These are phyloP conservation scores for Eupithecia abbreviata DNA, from an alignment of 2,888 invertebrate genomes.

Conservation along the genomic window DNA sequence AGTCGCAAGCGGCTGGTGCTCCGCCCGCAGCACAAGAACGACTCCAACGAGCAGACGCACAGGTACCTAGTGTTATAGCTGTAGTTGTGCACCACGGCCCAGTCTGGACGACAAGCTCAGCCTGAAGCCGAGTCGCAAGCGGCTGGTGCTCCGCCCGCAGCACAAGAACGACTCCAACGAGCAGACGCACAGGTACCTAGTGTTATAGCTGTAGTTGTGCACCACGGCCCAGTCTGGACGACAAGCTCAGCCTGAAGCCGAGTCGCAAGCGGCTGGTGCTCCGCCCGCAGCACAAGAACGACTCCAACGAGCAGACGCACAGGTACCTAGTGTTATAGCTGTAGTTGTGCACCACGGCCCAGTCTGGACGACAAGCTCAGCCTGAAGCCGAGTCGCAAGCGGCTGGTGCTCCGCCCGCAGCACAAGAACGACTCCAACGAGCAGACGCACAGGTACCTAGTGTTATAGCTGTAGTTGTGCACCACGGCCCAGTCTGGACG, in stretches of 20 bases:
- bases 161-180: slow-evolving; percentile 36
- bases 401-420: slow-evolving; percentile 87
- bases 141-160: slow-evolving; percentile 87
- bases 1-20: slow-evolving; percentile 90
- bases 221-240: slow-evolving; percentile 76
- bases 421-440: slow-evolving; percentile 36
- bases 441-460: slow-evolving; percentile 30
- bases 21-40: slow-evolving; percentile 71
- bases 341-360: slow-evolving; percentile 42
- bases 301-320: slow-evolving; percentile 31
- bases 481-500: slow-evolving; percentile 76
- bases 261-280: slow-evolving; percentile 90
- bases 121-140: slow-evolving; percentile 87
- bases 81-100: slow-evolving; percentile 42
- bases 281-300: slow-evolving; percentile 71
- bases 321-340: slow-evolving; percentile 17
- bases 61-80: slow-evolving; percentile 17
- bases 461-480: too few relatives aligned
- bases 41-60: slow-evolving; percentile 31
- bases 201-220: too few relatives aligned
- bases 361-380: slow-evolving; percentile 84
- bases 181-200: slow-evolving; percentile 30
- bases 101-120: slow-evolving; percentile 84
- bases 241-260: slow-evolving; percentile 83
- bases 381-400: slow-evolving; percentile 87